These are phyloP conservation scores for Pseudomyrmex pallidus DNA, from an alignment of 1,140 invertebrate genomes.

Conservation along the genomic window DNA sequence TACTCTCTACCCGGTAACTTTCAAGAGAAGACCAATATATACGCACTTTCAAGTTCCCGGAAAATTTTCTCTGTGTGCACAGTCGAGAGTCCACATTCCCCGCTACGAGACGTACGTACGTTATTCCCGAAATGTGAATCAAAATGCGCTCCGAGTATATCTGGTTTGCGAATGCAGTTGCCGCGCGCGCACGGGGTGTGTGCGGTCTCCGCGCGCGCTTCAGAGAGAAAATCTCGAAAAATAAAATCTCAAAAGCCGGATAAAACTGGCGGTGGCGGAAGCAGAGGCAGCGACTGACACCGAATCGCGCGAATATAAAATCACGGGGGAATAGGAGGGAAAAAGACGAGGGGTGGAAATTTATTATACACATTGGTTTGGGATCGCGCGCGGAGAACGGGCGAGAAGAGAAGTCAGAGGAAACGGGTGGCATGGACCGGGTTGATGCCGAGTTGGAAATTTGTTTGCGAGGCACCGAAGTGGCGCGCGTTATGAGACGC, in stretches of 20 bases:
- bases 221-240: background rate
- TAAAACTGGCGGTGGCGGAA: conserved; percentile 10
- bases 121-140: background rate
- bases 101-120: background rate
- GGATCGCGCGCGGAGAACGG: background rate
- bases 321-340: conserved; percentile 11
- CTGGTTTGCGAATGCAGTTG: background rate
- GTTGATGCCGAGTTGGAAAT: conserved; percentile 29
- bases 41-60: background rate
- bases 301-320: conserved; percentile 16
- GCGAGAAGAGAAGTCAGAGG: conserved; percentile 8
- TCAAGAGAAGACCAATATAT: background rate
- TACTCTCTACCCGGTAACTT: background rate
- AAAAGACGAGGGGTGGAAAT: conserved; percentile 13
- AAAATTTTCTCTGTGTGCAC: conserved; percentile 4
- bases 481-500: conserved; percentile 31
- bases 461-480: conserved; percentile 32
- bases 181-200: background rate
- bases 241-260: conserved; percentile 26
- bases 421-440: background rate
- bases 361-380: conserved; percentile 38
- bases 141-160: background rate
- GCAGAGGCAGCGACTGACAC: conserved; percentile 2
- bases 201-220: too few species aligned
- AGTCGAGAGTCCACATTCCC: background rate